Percentiles rank a stretch among this genome's conserved stretches.
phyloP scores from a whole-genome alignment of 2,113 vertebrate species.

The Esox niger region DNA sequence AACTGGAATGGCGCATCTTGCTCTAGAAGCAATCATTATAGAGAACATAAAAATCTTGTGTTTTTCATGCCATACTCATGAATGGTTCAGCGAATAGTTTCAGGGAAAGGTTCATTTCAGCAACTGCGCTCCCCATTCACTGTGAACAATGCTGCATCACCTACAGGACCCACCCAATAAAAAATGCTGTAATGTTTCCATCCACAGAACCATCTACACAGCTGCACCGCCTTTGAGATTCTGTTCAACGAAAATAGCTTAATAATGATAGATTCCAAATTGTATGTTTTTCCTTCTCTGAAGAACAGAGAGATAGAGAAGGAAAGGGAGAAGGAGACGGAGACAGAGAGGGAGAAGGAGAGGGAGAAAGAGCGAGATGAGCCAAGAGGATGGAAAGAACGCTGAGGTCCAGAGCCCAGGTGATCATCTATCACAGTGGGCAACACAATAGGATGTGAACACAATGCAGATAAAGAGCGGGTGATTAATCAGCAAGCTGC shows the following conservation, averaged over 20 bases:
- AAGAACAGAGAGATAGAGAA: too few relatives aligned
- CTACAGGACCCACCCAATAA: constrained; percentile 30
- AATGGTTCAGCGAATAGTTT: too few relatives aligned
- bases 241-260: constrained; percentile 22
- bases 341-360: neutral
- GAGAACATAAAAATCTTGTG: too few relatives aligned
- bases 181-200: constrained; percentile 42
- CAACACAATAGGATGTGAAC: constrained; percentile 50
- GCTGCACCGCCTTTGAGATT: constrained; percentile 36
- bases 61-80: too few relatives aligned
- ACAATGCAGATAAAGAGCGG: constrained; percentile 52
- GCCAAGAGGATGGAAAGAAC: constrained; percentile 24
- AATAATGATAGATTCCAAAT: constrained; percentile 13
- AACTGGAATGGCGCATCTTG: constrained; percentile 24
- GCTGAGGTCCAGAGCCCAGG: constrained; percentile 22
- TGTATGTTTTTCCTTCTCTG: too few relatives aligned
- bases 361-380: neutral
- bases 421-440: constrained; percentile 50
- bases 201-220: constrained; percentile 28
- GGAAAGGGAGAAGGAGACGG: too few relatives aligned
- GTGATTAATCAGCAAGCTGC: constrained; percentile 49
- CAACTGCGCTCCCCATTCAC: constrained; percentile 34
- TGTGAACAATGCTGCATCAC: constrained; percentile 43
- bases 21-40: neutral
- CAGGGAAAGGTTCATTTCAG: neutral